These are phyloP conservation scores for Zaprionus obscuricornis DNA, from an alignment of 2,888 invertebrate species.

Conservation along the genomic window DNA sequence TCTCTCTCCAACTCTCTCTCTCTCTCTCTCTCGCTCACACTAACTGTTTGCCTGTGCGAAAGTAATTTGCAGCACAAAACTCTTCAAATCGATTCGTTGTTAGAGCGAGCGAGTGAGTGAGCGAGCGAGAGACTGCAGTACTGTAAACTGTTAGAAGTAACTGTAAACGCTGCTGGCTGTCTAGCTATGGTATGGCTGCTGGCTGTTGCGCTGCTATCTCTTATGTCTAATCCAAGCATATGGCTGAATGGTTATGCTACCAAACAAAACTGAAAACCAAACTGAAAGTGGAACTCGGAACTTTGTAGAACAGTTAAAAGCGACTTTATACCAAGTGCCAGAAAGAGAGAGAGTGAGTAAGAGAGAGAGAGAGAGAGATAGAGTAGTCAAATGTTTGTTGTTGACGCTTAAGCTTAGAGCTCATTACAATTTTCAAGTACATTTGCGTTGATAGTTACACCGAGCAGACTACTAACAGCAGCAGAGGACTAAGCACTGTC, in stretches of 20 bases:
- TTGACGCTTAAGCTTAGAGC: constrained; percentile 77
- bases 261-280: neutral
- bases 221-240: constrained; percentile 70
- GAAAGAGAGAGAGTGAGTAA: constrained; percentile 1
- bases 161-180: constrained; percentile 55
- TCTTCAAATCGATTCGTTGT: constrained; percentile 43
- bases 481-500: constrained; percentile 17
- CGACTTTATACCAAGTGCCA: too few relatives aligned
- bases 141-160: constrained; percentile 48
- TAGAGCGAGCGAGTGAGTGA: too few relatives aligned
- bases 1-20: neutral
- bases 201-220: constrained; percentile 34
- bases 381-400: constrained; percentile 65
- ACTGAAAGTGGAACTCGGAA: constrained; percentile 19
- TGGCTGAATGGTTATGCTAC: constrained; percentile 61
- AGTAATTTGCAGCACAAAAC: constrained; percentile 38
- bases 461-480: constrained; percentile 45
- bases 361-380: neutral
- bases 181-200: neutral
- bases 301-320: too few relatives aligned
- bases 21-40: neutral
- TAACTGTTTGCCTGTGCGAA: neutral
- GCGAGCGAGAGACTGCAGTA: constrained; percentile 45
- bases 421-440: constrained; percentile 79
- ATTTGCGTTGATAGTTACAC: constrained; percentile 79